Base-by-base conservation (phyloP, 2,888 invertebrate species). In the Noctuana brunneofusca region DNA sequence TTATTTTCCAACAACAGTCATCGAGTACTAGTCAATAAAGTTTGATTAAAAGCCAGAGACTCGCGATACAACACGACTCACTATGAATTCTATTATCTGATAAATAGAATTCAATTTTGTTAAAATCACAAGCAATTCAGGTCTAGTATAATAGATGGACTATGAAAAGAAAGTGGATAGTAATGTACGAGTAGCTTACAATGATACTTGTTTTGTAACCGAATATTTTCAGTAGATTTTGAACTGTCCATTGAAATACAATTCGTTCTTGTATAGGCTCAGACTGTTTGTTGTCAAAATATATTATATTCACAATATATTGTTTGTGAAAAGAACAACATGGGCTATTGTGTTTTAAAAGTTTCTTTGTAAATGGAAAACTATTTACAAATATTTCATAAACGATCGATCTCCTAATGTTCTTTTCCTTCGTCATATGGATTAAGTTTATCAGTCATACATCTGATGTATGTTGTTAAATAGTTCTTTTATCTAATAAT, bases 51-150 rank as follows among this genome's bases (percentile, higher is more conserved):
- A 60, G 48, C 18, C 24, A 24, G 46, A 35, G 53, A 54, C 35
- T 35, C 32, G 38, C 22, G 53, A 54, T 54, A 54, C n/a, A 48
- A 20, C 46, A 60, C 46, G 59, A 16, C 20, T 35, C 24, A 30
- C 52, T 14, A 27, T 38, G 38, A 35, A 48, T 55, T 38, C 48
- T 24, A 38, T 55, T 55, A 49, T 27, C 38, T 18, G 48, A 49
- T 49, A 62, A 62, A 55, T 54, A 27, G 27, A 38, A 55, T 38
- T 62, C 54, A 22, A 62, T 62, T 62, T 46, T 18, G 38, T 38
- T 49, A 22, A 54, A 60, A 24, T 9, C 12, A 12, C 20, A 3
- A 30, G 35, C 20, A 5, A 16, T 58, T 35, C 58, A 49, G n/a
- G 12, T 22, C 18, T 11, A 46, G 1, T n/a, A 32, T 38, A 38